Base-by-base conservation (phyloP, 2,797 vertebrate genomes). In the Aphelocoma californica region DNA sequence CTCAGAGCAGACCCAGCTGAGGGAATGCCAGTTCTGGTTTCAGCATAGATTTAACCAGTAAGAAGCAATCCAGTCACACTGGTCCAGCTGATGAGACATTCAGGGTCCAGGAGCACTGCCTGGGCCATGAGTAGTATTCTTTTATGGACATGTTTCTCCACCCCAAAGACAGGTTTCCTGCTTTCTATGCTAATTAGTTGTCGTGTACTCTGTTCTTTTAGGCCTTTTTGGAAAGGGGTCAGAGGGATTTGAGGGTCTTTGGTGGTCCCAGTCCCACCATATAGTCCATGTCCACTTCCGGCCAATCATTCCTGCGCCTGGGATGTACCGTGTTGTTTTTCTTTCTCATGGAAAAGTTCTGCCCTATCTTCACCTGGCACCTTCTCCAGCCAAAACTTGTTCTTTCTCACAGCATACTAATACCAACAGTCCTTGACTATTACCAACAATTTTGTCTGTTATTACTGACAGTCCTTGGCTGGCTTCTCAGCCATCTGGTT, bases 81-180 rank as follows among this genome's bases (percentile, higher is more conserved):
- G 6, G 17, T 50, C 28, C 51, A 24, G 28, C 8, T 62, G 36
- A 50, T 13, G 19, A 50, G 32, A 21, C 21, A 9, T n/a, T 34
- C 4, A 15, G 14, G 16, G 21, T 50, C 17, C 19, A 32, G 36
- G 8, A 28, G 2, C 11, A 38, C 34, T 54, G 8, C 32, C 6
- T 25, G 14, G 34, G 5, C 13, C 56, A 44, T 4, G 8, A 36
- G 3, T 3, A 9, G 9, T 29, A n/a, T 2, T 0, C 38, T 62
- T 56, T 18, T 21, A 56, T 2, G 2, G 20, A 23, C 10, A n/a
- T 7, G 1, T 67, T 47, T 74, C 25, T 34, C 34, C 18, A 40
- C 3, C 3, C 12, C 5, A 9, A 47, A 29, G 38, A 60, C 6
- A 73, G 10, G 6, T 64, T 64, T 50, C 50, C 29, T 77, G 28